Base-by-base conservation (phyloP, 2,888 invertebrate species). In the Lasioglossum malachurum region DNA sequence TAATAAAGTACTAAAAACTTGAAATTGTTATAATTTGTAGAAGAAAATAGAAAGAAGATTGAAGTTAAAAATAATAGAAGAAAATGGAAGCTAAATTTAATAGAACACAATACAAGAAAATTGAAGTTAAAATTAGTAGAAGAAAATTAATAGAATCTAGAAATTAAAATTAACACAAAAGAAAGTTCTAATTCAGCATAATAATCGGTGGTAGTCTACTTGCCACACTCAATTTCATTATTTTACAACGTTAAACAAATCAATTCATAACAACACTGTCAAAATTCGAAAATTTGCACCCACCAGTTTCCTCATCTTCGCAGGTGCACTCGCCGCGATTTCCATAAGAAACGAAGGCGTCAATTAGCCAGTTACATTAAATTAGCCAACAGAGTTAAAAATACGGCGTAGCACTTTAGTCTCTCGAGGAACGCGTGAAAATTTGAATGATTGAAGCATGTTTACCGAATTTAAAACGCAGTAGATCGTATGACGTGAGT, bases 381-480 rank as follows among this genome's bases (percentile, higher is more conserved):
- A 57, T 57, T 57, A 57, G 57, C n/a, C n/a, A 12, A 57, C n/a
- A 72, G 38, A 71, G 41, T 72, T 72, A 72, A n/a, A 44, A 72
- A 27, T 44, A n/a, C 69, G 31, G 7, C 35, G 10, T 23, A 23
- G 31, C 31, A 73, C 44, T 49, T 73, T 19, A 19, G 27, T 19
- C 46, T 23, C 19, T 19, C 35, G 31, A 19, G 35, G n/a, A 38
- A 49, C 31, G 38, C 49, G 53, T 23, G 27, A 53, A 49, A 67
- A 35, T 77, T 67, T 31, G 44, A 19, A 41, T 19, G 46, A 38
- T n/a, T 4, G 7, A 27, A 10, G 31, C 12, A 27, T 49, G 31
- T 31, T 74, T 41, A 71, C 71, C 35, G 12, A 49, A 35, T 5
- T 23, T 23, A 23, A 57, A 57, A 49, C 23, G 57, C 53, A 73